phyloP scores from a whole-genome alignment of 2,888 invertebrate species.

The Euclidia mi region DNA sequence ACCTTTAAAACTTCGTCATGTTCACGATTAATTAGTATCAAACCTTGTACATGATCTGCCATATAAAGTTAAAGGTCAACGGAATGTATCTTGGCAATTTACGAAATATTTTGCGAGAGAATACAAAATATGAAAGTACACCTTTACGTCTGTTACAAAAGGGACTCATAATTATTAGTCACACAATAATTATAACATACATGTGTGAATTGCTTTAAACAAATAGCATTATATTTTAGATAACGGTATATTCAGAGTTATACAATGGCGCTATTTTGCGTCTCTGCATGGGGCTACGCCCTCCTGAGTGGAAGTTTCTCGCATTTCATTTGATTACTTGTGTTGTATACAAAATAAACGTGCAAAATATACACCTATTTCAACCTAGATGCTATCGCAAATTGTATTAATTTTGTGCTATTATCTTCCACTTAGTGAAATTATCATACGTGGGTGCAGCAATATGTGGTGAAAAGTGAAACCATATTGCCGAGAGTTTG shows the following conservation, averaged over 20 bases:
- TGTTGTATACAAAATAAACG: constrained; percentile 36
- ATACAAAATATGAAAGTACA: constrained; percentile 16
- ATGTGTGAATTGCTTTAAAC: constrained; percentile 8
- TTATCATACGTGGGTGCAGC: not conserved
- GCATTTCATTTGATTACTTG: constrained; percentile 29
- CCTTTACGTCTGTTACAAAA: constrained; percentile 13
- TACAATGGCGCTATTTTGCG: constrained; percentile 20
- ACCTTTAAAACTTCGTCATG: constrained; percentile 9
- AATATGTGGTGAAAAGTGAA: not conserved
- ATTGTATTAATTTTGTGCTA: not conserved
- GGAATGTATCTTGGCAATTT: constrained; percentile 18
- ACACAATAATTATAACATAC: constrained; percentile 12
- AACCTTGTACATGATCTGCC: constrained; percentile 1
- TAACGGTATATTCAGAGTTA: constrained; percentile 16
- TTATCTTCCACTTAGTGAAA: not conserved
- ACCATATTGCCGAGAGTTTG: not conserved
- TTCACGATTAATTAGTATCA: constrained; percentile 10
- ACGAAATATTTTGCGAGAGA: constrained; percentile 8
- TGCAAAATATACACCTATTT: constrained; percentile 36
- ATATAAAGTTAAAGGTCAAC: constrained; percentile 11
- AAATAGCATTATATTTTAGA: constrained; percentile 19
- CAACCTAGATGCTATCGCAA: constrained; percentile 6
- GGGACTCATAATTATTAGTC: constrained; percentile 28
- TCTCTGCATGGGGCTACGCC: not conserved
- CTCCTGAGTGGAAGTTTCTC: constrained; percentile 16